phyloP scores from a whole-genome alignment of 2,888 invertebrate genomes.

The Lacanobia wlatinum region DNA sequence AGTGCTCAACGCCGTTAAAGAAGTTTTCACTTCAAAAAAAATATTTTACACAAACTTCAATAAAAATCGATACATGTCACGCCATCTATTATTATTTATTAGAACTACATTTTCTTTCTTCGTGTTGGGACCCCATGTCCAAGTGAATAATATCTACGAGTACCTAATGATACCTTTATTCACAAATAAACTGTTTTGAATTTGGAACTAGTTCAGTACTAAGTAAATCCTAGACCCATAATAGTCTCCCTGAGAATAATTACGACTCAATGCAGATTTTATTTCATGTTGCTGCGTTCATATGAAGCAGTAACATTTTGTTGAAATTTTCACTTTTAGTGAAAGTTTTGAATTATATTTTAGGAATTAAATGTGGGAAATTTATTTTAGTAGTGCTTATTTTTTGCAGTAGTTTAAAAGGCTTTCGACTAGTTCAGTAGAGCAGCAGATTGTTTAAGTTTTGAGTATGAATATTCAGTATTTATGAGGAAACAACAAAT shows the following conservation, averaged over 20 bases:
- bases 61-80: too few species aligned
- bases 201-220: too few species aligned
- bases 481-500: conserved; percentile 2
- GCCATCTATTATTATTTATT: too few species aligned
- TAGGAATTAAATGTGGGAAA: conserved; percentile 27
- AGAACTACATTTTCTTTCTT: too few species aligned
- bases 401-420: conserved; percentile 1
- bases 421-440: neutral
- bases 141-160: too few species aligned
- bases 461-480: neutral
- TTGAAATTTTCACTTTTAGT: conserved; percentile 33
- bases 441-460: neutral
- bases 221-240: too few species aligned
- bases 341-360: conserved; percentile 34
- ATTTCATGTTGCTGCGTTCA: conserved; percentile 37
- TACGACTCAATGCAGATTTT: conserved; percentile 26
- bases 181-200: too few species aligned
- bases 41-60: too few species aligned
- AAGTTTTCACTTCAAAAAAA: too few species aligned
- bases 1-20: too few species aligned
- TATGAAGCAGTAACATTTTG: conserved; percentile 36
- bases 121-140: too few species aligned
- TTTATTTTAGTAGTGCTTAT: conserved; percentile 5
- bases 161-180: too few species aligned
- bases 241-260: conserved; percentile 14